Conservation (phyloP, 2,888 invertebrate species). For the Dicyrtomina minuta region DNA sequence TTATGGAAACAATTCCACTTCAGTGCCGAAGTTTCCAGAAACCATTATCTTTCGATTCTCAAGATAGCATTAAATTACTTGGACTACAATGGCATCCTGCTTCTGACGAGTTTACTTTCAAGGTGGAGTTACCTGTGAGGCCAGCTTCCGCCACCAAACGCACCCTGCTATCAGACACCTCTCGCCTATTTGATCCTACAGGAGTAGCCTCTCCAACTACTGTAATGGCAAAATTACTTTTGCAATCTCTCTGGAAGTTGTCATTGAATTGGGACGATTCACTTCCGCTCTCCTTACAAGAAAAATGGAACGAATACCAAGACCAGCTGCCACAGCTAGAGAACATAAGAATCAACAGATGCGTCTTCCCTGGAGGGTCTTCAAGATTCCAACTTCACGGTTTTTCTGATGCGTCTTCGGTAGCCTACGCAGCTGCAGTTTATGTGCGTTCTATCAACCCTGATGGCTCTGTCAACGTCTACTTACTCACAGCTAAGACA, state of each 20-base stretch:
- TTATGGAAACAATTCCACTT: background rate
- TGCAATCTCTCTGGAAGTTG: constrained; percentile 48
- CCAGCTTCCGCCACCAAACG: constrained; percentile 40
- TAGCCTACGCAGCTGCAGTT: background rate
- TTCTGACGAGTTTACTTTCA: constrained; percentile 21
- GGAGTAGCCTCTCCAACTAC: constrained; percentile 48
- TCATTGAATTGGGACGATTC: constrained; percentile 49
- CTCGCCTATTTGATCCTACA: constrained; percentile 53
- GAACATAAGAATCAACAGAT: background rate
- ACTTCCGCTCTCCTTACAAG: background rate
- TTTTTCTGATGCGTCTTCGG: background rate
- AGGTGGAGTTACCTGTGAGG: background rate
- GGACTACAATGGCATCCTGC: constrained; percentile 36
- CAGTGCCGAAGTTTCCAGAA: background rate
- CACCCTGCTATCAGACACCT: constrained; percentile 46
- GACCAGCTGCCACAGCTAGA: background rate
- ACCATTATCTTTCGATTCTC: background rate
- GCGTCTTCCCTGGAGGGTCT: background rate
- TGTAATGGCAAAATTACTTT: constrained; percentile 47
- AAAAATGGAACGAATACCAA: constrained; percentile 12
- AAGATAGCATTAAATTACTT: constrained; percentile 21
- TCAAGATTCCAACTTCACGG: background rate
- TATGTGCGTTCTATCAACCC: background rate
- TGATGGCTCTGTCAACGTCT: background rate
- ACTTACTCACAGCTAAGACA: background rate